Conservation (phyloP, 2,797 vertebrate genomes). For the Adelosebastes latens region DNA sequence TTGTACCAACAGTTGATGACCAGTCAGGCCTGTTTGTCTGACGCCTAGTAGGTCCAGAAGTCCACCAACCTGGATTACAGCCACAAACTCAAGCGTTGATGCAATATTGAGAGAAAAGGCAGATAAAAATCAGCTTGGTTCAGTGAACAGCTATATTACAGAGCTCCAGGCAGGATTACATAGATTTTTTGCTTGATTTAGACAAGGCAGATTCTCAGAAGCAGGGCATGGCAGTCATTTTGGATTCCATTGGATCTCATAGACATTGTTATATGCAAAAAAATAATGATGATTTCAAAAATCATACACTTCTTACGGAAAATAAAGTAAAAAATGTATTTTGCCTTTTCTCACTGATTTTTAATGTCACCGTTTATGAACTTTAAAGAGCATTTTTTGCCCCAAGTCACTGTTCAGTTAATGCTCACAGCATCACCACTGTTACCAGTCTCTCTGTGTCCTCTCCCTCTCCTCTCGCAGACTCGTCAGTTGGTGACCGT, state of each 20-base stretch:
- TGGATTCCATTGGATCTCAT: too few relatives aligned
- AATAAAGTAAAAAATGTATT: neutral
- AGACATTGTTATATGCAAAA: neutral
- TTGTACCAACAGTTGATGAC: neutral
- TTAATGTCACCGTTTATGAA: neutral
- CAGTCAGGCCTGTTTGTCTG: neutral
- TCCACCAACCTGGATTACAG: neutral
- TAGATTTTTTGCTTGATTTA: neutral
- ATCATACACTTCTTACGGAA: too few relatives aligned
- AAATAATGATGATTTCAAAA: neutral
- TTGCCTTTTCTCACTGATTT: neutral
- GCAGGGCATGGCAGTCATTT: too few relatives aligned
- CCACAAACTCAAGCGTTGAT: neutral
- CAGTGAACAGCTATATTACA: neutral
- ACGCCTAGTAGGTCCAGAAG: neutral
- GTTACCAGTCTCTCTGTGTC: neutral
- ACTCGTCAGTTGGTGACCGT: conserved; percentile 95
- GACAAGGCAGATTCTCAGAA: neutral
- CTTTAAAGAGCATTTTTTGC: neutral
- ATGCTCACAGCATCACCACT: neutral
- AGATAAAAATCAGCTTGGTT: neutral
- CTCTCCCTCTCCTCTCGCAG: conserved; percentile 68
- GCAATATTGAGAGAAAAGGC: neutral
- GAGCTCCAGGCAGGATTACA: neutral
- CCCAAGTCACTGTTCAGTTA: neutral